phyloP scores from a whole-genome alignment of 2,888 invertebrate species.

The Drosophila anomalipes region DNA sequence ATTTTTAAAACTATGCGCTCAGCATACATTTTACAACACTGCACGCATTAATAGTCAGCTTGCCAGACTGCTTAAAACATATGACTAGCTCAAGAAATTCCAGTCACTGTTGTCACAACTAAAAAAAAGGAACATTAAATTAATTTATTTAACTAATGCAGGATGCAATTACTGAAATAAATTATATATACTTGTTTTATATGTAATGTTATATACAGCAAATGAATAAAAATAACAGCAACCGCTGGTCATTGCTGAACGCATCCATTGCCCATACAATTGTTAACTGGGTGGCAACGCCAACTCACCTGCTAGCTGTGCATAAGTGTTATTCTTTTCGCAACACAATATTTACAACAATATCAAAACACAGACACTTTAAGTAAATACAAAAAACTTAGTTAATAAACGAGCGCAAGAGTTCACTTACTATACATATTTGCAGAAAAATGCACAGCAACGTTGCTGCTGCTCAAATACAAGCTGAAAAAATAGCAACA shows the following conservation, averaged over 20 bases:
- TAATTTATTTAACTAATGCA: background rate
- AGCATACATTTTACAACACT: slow-evolving; percentile 2
- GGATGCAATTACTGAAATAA: background rate
- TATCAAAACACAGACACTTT: slow-evolving; percentile 4
- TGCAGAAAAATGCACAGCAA: slow-evolving; percentile 18
- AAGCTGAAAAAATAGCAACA: slow-evolving; percentile 35
- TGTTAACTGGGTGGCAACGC: slow-evolving; percentile 46
- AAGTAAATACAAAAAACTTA: slow-evolving; percentile 3
- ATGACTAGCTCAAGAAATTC: background rate
- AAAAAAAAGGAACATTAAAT: no score
- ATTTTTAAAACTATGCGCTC: slow-evolving; percentile 36
- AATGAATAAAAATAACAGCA: background rate
- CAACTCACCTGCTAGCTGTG: slow-evolving; percentile 44
- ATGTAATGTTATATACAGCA: background rate
- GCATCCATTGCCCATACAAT: slow-evolving; percentile 3
- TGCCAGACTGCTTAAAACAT: slow-evolving; percentile 32
- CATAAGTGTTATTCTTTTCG: slow-evolving; percentile 46
- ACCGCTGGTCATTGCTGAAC: slow-evolving; percentile 24
- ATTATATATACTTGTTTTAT: background rate
- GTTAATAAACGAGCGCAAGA: slow-evolving; percentile 3
- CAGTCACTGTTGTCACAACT: slow-evolving; percentile 11
- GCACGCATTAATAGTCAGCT: background rate
- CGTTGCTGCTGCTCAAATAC: background rate
- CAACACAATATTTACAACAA: slow-evolving; percentile 42
- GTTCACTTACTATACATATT: slow-evolving; percentile 8